These are phyloP conservation scores for Eristalis arbustorum DNA, from an alignment of 2,888 invertebrate species.

Conservation along the genomic window DNA sequence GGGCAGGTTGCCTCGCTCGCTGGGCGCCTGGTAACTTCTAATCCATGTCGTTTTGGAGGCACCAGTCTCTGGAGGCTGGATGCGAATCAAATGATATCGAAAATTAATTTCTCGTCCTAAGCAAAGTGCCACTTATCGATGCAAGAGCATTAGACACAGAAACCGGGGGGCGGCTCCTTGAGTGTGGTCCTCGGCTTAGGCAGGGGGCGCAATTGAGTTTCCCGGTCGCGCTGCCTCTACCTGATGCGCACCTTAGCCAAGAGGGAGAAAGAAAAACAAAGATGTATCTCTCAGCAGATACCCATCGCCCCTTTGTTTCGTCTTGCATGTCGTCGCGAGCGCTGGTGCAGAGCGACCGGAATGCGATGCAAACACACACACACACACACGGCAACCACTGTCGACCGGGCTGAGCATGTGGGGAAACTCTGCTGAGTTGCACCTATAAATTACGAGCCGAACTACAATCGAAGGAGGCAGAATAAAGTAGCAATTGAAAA, in stretches of 20 bases:
- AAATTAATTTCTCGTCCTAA: constrained; percentile 53
- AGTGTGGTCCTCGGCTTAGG: constrained; percentile 11
- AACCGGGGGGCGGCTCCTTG: constrained; percentile 25
- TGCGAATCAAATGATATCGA: constrained; percentile 58
- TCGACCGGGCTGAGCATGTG: not conserved
- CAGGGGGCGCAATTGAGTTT: constrained; percentile 46
- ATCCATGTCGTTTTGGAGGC: constrained; percentile 52
- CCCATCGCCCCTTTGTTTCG: constrained; percentile 46
- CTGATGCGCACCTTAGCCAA: constrained; percentile 10
- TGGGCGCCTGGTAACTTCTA: constrained; percentile 70
- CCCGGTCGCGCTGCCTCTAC: constrained; percentile 22
- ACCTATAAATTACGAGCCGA: constrained; percentile 57
- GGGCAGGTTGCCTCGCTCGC: constrained; percentile 10
- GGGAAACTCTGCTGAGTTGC: constrained; percentile 13
- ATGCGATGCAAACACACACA: too few species aligned
- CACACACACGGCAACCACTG: constrained; percentile 1
- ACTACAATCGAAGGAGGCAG: constrained; percentile 60
- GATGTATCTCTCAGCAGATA: constrained; percentile 55
- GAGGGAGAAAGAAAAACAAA: not conserved
- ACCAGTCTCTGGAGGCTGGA: constrained; percentile 15
- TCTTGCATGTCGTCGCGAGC: constrained; percentile 28
- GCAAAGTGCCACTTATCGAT: constrained; percentile 56
- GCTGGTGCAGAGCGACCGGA: not conserved
- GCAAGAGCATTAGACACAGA: constrained; percentile 60
- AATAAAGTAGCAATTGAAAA: constrained; percentile 68